These are phyloP conservation scores for Xanthia icteritia DNA, from an alignment of 2,888 invertebrate species.

Conservation along the genomic window DNA sequence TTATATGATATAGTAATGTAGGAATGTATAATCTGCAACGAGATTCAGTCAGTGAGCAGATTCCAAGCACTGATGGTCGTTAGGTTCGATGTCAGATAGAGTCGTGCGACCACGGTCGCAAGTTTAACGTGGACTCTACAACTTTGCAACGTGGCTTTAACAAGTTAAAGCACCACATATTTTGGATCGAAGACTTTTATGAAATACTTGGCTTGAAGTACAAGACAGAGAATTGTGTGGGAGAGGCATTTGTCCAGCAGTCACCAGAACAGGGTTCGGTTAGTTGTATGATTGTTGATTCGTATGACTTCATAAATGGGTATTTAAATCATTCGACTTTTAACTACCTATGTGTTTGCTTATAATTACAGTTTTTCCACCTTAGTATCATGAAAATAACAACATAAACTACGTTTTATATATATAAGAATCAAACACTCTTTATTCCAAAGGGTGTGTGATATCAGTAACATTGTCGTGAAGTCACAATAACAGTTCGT, in stretches of 20 bases:
- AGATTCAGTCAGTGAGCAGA: background rate
- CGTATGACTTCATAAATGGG: background rate
- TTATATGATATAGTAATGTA: background rate
- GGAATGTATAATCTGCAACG: background rate
- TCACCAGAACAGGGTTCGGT: background rate
- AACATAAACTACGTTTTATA: background rate
- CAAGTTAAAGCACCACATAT: too few relatives aligned
- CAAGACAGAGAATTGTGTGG: background rate
- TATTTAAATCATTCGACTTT: background rate
- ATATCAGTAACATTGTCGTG: conserved; percentile 6
- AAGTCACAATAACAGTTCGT: conserved; percentile 45
- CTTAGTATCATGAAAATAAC: background rate
- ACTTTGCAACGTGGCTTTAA: too few relatives aligned
- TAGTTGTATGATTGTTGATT: too few relatives aligned
- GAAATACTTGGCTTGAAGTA: background rate
- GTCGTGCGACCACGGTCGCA: too few relatives aligned
- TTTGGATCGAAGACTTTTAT: background rate
- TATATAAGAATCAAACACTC: background rate
- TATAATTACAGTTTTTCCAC: background rate
- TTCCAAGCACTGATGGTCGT: background rate
- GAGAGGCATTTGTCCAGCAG: background rate
- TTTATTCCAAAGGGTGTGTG: conserved; percentile 2
- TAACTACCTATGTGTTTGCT: background rate
- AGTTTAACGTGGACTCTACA: too few relatives aligned
- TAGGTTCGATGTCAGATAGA: background rate